phyloP scores from a whole-genome alignment of 2,888 invertebrate species.

The Drosophila imparisetae region DNA sequence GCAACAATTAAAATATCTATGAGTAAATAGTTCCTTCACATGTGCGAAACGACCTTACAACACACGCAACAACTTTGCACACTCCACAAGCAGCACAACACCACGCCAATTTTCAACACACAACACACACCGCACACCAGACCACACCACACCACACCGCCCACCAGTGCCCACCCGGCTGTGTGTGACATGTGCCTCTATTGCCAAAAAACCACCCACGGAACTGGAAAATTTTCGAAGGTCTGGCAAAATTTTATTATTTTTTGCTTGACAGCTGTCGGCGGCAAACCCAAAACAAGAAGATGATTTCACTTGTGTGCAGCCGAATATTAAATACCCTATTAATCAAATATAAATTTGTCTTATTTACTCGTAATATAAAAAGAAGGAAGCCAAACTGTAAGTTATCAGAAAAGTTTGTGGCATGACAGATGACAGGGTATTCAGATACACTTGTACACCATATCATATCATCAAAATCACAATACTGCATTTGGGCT shows the following conservation, averaged over 20 bases:
- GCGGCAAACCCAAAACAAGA: slow-evolving; percentile 32
- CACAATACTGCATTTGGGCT: neutral
- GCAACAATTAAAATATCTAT: slow-evolving; percentile 45
- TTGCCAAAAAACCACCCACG: slow-evolving; percentile 56
- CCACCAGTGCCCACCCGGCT: slow-evolving; percentile 24
- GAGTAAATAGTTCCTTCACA: slow-evolving; percentile 47
- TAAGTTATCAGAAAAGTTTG: neutral
- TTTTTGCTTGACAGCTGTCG: slow-evolving; percentile 22
- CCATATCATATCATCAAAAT: neutral
- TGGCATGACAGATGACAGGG: neutral
- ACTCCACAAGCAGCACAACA: slow-evolving; percentile 9
- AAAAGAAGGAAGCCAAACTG: neutral
- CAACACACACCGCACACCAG: neutral
- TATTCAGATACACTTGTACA: neutral
- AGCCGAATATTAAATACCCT: slow-evolving; percentile 14
- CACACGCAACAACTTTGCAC: slow-evolving; percentile 35
- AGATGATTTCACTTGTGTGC: slow-evolving; percentile 12
- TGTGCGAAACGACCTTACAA: slow-evolving; percentile 44
- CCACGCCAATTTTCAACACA: neutral
- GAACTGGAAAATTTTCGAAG: slow-evolving; percentile 59
- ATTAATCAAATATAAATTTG: neutral
- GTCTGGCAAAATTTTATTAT: slow-evolving; percentile 32
- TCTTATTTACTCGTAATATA: neutral
- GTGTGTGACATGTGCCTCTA: slow-evolving; percentile 41
- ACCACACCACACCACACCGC: neutral